Base-by-base conservation (phyloP, 2,888 invertebrate species). In the Monoplex corrugatus region DNA sequence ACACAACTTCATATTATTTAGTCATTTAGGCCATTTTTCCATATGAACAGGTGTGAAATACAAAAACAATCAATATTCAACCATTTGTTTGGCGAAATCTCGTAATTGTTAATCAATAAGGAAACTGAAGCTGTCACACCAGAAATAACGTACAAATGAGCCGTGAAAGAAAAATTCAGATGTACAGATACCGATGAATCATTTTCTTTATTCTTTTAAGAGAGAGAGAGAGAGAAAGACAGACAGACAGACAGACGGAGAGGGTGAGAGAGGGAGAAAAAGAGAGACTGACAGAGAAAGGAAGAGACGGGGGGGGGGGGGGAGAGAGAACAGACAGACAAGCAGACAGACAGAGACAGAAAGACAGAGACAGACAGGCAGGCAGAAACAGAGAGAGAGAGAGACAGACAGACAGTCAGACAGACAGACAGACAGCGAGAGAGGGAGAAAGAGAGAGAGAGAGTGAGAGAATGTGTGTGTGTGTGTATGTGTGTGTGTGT, bases 331-430 rank as follows among this genome's bases (percentile, higher is more conserved):
- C n/a, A 72, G 35, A 72, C 0, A 32, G 0, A 35, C 13, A 45
- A n/a, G 28, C n/a, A 50, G 16, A 13, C 40, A 63, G 50, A 86
- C 40, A 78, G 78, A 78, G 78, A 78, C 40, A 78, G 78, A 78
- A 40, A 78, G 72, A 72, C n/a, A n/a, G 57, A 57, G 28, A 57
- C 57, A 23, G 19, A 19, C n/a, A n/a, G n/a, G n/a, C n/a, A n/a
- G n/a, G n/a, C n/a, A n/a, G n/a, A n/a, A n/a, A n/a, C n/a, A 10
- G 16, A 1, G 19, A 40, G 38, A 40, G 10, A 38, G 19, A 57
- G 19, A 50, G 8, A 50, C 50, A 50, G 8, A 50, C 50, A 50
- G 8, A 50, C 50, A 50, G 3, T 8, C 43, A 40, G 32, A 38
- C 43, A 40, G 6, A 32, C 75, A 75, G 8, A n/a, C 38, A n/a